Conservation (phyloP, 2,113 vertebrate genomes). For the Raja brachyura region DNA sequence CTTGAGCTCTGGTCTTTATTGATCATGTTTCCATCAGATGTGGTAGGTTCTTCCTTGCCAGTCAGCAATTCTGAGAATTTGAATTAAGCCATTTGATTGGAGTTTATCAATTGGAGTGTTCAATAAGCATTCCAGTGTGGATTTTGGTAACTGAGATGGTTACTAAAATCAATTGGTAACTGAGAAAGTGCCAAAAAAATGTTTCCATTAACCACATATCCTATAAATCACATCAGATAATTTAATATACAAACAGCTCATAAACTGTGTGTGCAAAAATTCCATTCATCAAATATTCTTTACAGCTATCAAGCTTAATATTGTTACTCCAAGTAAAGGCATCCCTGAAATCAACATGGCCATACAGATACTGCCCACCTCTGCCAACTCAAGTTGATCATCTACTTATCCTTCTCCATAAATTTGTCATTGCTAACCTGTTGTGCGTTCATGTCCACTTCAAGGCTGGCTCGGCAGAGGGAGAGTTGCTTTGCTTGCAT, state of each 20-base stretch:
- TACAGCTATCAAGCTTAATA: neutral
- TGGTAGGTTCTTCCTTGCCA: neutral
- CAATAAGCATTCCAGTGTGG: neutral
- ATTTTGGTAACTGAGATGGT: neutral
- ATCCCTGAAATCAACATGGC: neutral
- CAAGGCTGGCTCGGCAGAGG: neutral
- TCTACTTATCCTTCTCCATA: neutral
- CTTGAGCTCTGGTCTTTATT: neutral
- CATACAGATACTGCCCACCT: neutral
- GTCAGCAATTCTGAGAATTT: neutral
- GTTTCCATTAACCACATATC: neutral
- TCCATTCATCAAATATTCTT: neutral
- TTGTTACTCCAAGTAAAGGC: neutral
- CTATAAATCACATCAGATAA: neutral
- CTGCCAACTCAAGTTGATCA: no score
- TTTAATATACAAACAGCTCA: neutral
- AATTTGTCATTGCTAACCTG: neutral
- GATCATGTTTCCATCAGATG: neutral
- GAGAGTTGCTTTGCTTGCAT: neutral
- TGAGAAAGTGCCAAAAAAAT: neutral
- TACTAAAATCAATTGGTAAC: neutral
- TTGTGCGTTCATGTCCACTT: no score
- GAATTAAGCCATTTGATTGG: slow-evolving; percentile 14
- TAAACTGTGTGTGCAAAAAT: neutral
- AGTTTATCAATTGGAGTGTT: neutral